These are phyloP conservation scores for Siniperca knerii DNA, from an alignment of 2,113 vertebrate species.

Conservation along the genomic window DNA sequence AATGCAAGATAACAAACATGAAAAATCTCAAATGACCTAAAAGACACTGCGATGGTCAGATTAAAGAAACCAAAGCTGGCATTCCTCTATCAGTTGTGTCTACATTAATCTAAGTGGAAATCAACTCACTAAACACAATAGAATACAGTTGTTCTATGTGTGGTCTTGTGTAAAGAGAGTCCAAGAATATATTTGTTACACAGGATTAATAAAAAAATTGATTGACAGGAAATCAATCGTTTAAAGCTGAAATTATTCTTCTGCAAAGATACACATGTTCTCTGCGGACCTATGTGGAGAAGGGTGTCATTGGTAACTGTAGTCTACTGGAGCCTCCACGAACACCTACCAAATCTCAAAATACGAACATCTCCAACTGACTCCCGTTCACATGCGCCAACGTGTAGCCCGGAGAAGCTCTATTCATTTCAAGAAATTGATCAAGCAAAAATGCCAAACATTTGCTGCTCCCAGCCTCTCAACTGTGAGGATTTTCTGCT, in stretches of 20 bases:
- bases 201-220: not conserved
- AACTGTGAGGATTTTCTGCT: not conserved
- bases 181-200: not conserved
- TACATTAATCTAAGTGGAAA: not conserved
- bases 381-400: not conserved
- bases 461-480: not conserved
- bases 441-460: not conserved
- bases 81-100: not conserved
- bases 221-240: not conserved
- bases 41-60: not conserved
- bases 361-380: not conserved
- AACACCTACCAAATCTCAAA: not conserved
- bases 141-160: not conserved
- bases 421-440: not conserved
- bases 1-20: not conserved
- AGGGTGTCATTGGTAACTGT: not conserved
- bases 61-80: not conserved
- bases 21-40: not conserved
- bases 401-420: too few relatives aligned
- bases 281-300: not conserved
- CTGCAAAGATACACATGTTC: not conserved
- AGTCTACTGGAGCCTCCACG: not conserved
- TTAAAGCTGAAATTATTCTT: not conserved
- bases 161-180: not conserved
- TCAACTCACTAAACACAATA: not conserved